Base-by-base conservation (phyloP, 2,888 invertebrate genomes). In the Girardia tigrina region DNA sequence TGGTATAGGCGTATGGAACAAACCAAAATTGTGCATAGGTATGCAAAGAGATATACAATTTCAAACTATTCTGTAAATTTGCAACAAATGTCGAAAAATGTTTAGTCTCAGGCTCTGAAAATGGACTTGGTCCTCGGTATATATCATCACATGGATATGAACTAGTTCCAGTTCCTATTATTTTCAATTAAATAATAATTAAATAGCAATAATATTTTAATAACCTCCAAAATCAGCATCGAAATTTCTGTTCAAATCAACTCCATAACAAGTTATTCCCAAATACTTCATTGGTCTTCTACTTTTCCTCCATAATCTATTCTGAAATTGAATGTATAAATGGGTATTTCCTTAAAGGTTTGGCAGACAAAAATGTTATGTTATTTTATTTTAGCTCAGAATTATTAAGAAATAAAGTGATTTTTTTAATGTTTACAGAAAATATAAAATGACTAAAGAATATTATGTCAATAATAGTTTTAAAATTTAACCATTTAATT, bases 211-310 rank as follows among this genome's bases (percentile, higher is more conserved):
- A 56, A 78, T 78, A n/a, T 36, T 8, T 12, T 12, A 36, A 12
- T 16, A 8, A 36, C 79, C 79, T 14, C 81, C 83, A 80, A 80
- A 83, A 77, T 82, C 79, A 82, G 82, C 83, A 75, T 81, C 81
- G 80, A 83, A 83, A 78, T 83, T 83, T 72, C 83, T 78, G 77
- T 83, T 82, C 1, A 83, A 77, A 78, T 83, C 83, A 0, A 82
- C 82, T 2, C 83, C 83, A 26, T 8, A 71, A 14, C 71, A 71
- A 4, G 71, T 28, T 4, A 20, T 71, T 2, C 71, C 71, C 8
- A 36, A 36, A 36, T 36, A 36, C 8, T 8, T 36, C 12, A 12
- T 12, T 1, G 71, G 26, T 2, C 26, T 27, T 8, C 71, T 23
- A 28, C 26, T 71, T 28, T 71, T 71, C 1, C 71, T 27, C 71